phyloP scores from a whole-genome alignment of 1,140 invertebrate species.

The Pseudomyrmex sp. region DNA sequence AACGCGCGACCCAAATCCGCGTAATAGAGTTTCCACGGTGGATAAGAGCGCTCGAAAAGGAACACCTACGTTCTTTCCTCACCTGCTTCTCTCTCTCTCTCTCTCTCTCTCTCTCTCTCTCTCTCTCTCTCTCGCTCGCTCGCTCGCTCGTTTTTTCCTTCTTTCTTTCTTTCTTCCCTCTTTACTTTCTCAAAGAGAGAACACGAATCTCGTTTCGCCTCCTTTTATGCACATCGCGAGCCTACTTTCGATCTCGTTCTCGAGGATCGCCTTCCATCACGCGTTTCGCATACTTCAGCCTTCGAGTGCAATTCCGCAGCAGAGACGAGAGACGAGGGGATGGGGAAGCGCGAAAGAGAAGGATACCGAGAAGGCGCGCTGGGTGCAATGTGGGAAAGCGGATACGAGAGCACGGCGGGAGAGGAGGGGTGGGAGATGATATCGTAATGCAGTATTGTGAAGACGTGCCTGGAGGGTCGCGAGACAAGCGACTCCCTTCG shows the following conservation, averaged over 20 bases:
- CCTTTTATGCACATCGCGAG: slow-evolving; percentile 55
- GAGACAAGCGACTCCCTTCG: slow-evolving; percentile 64
- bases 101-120: neutral
- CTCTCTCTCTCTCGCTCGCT: too few relatives aligned
- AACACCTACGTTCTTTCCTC: slow-evolving; percentile 10
- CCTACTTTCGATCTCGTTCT: slow-evolving; percentile 73
- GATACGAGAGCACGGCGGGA: neutral
- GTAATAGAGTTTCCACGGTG: slow-evolving; percentile 59
- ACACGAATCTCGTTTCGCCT: slow-evolving; percentile 53
- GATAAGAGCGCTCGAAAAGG: slow-evolving; percentile 44
- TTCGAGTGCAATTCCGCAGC: slow-evolving; percentile 64
- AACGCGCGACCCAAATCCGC: slow-evolving; percentile 64
- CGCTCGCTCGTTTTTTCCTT: neutral
- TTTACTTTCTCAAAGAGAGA: slow-evolving; percentile 6
- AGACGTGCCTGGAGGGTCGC: slow-evolving; percentile 71
- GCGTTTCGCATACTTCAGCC: slow-evolving; percentile 54
- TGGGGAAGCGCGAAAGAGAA: slow-evolving; percentile 20
- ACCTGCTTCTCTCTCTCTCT: neutral
- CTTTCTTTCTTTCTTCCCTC: slow-evolving; percentile 11
- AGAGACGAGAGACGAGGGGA: slow-evolving; percentile 16
- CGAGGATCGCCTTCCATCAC: slow-evolving; percentile 70
- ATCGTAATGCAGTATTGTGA: slow-evolving; percentile 78
- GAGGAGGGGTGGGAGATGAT: slow-evolving; percentile 48
- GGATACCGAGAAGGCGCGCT: neutral
- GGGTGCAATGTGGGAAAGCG: slow-evolving; percentile 14